phyloP scores from a whole-genome alignment of 2,797 vertebrate species.

The Tarsius wallacei region DNA sequence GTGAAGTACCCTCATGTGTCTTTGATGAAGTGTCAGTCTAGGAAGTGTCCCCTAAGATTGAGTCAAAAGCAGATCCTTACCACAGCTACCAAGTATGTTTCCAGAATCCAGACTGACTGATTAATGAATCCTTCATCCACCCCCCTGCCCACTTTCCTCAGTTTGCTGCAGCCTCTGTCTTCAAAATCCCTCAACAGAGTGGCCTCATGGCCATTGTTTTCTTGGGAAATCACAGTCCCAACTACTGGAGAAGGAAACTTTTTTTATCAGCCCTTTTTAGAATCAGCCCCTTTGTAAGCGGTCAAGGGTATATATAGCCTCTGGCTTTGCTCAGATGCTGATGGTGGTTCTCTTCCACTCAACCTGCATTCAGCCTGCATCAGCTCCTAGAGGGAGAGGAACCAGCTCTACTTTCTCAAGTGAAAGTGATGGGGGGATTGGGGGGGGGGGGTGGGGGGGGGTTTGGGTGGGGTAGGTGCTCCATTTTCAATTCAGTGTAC shows the following conservation, averaged over 20 bases:
- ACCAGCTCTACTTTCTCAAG: not conserved
- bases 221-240: not conserved
- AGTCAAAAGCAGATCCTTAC: not conserved
- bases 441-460: not conserved
- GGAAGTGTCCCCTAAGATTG: not conserved
- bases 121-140: not conserved
- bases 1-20: not conserved
- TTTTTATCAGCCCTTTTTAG: not conserved
- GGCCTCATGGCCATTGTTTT: not conserved
- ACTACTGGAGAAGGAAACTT: not conserved
- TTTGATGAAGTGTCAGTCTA: not conserved
- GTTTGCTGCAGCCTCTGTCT: not conserved
- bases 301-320: not conserved
- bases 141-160: not conserved
- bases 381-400: not conserved
- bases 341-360: not conserved
- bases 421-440: not conserved
- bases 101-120: not conserved
- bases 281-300: not conserved
- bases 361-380: not conserved
- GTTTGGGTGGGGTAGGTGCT: not conserved
- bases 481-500: not conserved
- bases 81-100: not conserved
- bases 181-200: not conserved
- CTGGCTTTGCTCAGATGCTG: not conserved